Evolutionary conservation across 2,113 vertebrate genomes (phyloP), one percentile per base, ranked within the genome.

Genomic region (Raja brachyura): DNA sequence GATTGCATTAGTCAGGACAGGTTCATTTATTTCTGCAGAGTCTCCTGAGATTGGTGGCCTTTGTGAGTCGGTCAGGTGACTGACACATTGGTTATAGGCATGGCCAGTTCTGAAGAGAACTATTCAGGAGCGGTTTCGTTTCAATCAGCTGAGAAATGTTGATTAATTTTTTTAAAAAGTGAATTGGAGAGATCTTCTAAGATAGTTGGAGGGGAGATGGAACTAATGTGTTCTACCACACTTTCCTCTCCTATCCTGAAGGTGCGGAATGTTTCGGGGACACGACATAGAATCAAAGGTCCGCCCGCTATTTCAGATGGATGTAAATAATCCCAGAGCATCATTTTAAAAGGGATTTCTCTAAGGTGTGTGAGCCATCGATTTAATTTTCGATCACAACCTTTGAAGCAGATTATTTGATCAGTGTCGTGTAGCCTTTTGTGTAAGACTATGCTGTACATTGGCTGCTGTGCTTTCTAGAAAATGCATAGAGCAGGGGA

Each of bases 71-170:
- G 83, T 88, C 83, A 88, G 83, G 83, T 88, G 83, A 88, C 83
- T 88, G 83, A 88, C 83, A 88, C 83, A 66, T 88, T 88, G 83
- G 59, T 88, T 88, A 88, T 88, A 88, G 83, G 83, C 83, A 88
- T 66, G 83, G 83, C 83, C 83, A 88, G 83, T 88, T 88, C 83
- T 20, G 63, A 88, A 88, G 83, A 88, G 83, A 88, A 88, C 83
- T 63, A 88, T 88, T 88, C 83, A 88, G 83, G 59, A 88, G 59
- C n/a, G 59, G 59, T 88, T 88, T 88, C 83, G 63, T 88, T 88
- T 88, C 83, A 88, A 63, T 88, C 83, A 63, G 83, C 59, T 88
- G 59, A 59, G 56, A 88, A 88, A 88, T 88, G 83, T 88, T 88
- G 83, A 88, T 88, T 88, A 88, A 88, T 88, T 88, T 88, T 63